Conservation (phyloP, 1,140 invertebrate genomes). For the Leucophenga varia region DNA sequence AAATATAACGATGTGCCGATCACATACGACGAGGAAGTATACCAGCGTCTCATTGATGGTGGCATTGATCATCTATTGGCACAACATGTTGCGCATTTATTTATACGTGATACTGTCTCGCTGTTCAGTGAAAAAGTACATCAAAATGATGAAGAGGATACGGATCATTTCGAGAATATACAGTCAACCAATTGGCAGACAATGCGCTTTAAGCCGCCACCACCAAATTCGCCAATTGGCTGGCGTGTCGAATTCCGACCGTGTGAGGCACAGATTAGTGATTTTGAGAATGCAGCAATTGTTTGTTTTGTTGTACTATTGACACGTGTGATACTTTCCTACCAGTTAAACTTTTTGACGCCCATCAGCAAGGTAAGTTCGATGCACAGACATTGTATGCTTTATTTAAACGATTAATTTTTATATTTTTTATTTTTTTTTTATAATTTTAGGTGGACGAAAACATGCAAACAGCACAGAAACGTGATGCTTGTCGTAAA, state of each 20-base stretch:
- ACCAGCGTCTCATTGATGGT: constrained; percentile 77
- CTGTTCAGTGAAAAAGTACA: constrained; percentile 95
- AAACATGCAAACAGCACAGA: constrained; percentile 95
- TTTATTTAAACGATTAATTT: not conserved
- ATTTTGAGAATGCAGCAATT: constrained; percentile 99
- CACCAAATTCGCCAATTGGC: constrained; percentile 91
- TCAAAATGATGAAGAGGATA: constrained; percentile 91
- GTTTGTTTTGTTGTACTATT: constrained; percentile 98
- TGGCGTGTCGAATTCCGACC: constrained; percentile 99
- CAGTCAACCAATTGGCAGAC: constrained; percentile 99
- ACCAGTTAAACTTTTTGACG: constrained; percentile 94
- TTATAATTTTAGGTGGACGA: constrained; percentile 77
- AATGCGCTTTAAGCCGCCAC: constrained; percentile 99
- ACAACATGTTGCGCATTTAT: constrained; percentile 96
- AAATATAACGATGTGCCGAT: constrained; percentile 61
- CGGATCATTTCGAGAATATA: constrained; percentile 99
- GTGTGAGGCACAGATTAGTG: constrained; percentile 97
- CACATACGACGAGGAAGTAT: constrained; percentile 79
- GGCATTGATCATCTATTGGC: constrained; percentile 90
- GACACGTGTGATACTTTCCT: constrained; percentile 95
- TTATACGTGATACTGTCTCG: constrained; percentile 96
- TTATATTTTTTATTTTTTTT: constrained; percentile 3
- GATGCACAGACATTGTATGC: not conserved
- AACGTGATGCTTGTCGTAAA: constrained; percentile 78
- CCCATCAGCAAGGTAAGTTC: constrained; percentile 86